Percentiles rank a stretch among this genome's conserved stretches.
These are phyloP conservation scores for Blastomussa wellsi DNA, from an alignment of 92 coral and sea anemone species.

Conservation along the genomic window DNA sequence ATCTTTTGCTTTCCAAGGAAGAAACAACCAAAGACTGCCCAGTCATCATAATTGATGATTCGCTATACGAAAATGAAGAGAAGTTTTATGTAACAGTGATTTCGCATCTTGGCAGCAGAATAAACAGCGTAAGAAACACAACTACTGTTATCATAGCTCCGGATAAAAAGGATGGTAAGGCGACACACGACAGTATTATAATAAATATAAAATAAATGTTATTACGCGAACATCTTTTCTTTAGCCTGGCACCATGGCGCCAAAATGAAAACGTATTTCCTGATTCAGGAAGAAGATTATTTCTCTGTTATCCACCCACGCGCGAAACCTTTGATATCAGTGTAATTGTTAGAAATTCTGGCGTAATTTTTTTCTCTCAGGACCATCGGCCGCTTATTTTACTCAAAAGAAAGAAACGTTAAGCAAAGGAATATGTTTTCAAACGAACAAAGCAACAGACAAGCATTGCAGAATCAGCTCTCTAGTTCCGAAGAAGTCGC, in stretches of 20 bases:
- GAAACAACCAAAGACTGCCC: slow-evolving; percentile 71
- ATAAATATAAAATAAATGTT: background rate
- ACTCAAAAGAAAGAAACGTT: background rate
- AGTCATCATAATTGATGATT: slow-evolving; percentile 85
- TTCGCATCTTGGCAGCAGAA: slow-evolving; percentile 73
- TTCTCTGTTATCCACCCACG: background rate
- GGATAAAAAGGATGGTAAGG: slow-evolving; percentile 85
- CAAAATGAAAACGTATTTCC: background rate
- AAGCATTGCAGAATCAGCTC: background rate
- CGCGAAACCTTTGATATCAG: background rate
- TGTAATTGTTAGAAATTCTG: background rate
- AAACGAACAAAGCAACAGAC: background rate
- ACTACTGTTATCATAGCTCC: slow-evolving; percentile 75
- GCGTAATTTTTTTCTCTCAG: background rate
- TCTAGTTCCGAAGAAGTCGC: background rate
- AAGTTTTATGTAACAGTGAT: slow-evolving; percentile 62
- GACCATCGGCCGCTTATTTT: background rate
- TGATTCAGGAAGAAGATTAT: background rate
- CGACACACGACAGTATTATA: background rate
- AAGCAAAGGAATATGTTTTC: background rate
- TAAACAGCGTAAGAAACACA: slow-evolving; percentile 56
- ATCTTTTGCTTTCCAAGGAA: slow-evolving; percentile 54
- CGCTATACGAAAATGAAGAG: slow-evolving; percentile 93
- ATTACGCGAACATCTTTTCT: background rate
- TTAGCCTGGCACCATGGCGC: background rate